Evolutionary conservation across 2,113 vertebrate species (phyloP).

Genomic region (Phaethornis superciliosus): DNA sequence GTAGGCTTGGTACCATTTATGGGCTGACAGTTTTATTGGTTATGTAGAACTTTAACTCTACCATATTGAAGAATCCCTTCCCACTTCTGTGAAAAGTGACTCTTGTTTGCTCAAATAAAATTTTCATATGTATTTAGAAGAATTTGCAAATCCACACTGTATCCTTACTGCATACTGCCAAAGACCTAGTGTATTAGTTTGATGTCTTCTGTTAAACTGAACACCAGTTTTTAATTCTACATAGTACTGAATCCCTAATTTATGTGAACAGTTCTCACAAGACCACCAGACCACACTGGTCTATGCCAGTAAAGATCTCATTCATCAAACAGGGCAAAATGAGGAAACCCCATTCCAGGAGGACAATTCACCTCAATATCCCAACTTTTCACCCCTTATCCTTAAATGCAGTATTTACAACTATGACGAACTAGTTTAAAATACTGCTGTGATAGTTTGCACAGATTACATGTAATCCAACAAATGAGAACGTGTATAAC

Average conservation of each 20-base stretch:
- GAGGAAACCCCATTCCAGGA: not conserved
- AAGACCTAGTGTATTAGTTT: not conserved
- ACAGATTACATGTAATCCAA: not conserved
- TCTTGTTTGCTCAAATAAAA: not conserved
- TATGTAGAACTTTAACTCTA: not conserved
- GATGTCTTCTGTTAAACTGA: not conserved
- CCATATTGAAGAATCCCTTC: not conserved
- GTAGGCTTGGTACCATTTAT: not conserved
- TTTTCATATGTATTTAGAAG: not conserved
- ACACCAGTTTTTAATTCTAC: not conserved
- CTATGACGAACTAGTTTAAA: not conserved
- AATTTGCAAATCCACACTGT: not conserved
- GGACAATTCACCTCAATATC: not conserved
- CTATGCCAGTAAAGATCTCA: not conserved
- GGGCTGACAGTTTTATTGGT: not conserved
- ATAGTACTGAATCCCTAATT: not conserved
- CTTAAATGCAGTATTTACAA: not conserved
- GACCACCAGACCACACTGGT: not conserved
- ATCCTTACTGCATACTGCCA: not conserved
- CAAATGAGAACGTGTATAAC: fast-evolving
- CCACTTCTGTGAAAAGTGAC: not conserved
- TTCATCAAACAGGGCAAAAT: not conserved
- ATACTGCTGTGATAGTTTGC: not conserved
- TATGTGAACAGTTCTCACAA: not conserved
- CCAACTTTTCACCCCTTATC: not conserved